Conservation (phyloP, 2,113 vertebrate species). For the Clarias macrocephalus region DNA sequence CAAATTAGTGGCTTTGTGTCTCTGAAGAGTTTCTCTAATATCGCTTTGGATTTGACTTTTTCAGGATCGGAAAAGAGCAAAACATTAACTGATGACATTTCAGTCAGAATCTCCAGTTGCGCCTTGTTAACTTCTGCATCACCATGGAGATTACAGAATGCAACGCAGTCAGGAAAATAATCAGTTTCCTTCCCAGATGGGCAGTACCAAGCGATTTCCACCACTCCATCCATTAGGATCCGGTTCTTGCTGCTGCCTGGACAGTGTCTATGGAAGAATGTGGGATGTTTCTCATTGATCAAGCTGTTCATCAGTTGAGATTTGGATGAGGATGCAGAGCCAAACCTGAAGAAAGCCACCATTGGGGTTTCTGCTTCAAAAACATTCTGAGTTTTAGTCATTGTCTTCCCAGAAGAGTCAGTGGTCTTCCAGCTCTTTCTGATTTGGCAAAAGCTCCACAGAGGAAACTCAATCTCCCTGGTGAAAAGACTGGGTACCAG, state of each 20-base stretch:
- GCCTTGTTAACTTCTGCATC: slow-evolving; percentile 5
- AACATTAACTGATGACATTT: slow-evolving; percentile 65
- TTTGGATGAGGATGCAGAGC: slow-evolving; percentile 72
- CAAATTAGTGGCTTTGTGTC: slow-evolving; percentile 62
- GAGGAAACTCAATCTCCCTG: slow-evolving; percentile 63
- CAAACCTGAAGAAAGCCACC: slow-evolving; percentile 73
- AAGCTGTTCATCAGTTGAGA: slow-evolving; percentile 76
- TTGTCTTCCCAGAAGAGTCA: neutral
- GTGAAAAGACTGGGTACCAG: slow-evolving; percentile 67
- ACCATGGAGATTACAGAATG: slow-evolving; percentile 67
- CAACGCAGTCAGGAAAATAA: slow-evolving; percentile 67
- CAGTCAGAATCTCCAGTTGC: slow-evolving; percentile 33
- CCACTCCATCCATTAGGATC: slow-evolving; percentile 70
- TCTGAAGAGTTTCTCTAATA: slow-evolving; percentile 51
- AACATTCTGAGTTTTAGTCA: slow-evolving; percentile 59
- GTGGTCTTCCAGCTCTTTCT: slow-evolving; percentile 68
- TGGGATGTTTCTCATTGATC: slow-evolving; percentile 66
- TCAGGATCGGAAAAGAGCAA: slow-evolving; percentile 56
- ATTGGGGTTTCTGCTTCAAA: slow-evolving; percentile 63
- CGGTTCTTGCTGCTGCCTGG: slow-evolving; percentile 62
- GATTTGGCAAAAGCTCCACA: slow-evolving; percentile 72
- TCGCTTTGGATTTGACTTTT: slow-evolving; percentile 19
- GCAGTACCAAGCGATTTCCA: slow-evolving; percentile 79
- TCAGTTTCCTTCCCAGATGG: slow-evolving; percentile 65
- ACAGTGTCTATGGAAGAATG: slow-evolving; percentile 73